A percentile compares a stretch with the other conserved stretches of the same genome.
These are phyloP conservation scores for Tillus elongatus DNA, from an alignment of 2,888 invertebrate species.

Conservation along the genomic window DNA sequence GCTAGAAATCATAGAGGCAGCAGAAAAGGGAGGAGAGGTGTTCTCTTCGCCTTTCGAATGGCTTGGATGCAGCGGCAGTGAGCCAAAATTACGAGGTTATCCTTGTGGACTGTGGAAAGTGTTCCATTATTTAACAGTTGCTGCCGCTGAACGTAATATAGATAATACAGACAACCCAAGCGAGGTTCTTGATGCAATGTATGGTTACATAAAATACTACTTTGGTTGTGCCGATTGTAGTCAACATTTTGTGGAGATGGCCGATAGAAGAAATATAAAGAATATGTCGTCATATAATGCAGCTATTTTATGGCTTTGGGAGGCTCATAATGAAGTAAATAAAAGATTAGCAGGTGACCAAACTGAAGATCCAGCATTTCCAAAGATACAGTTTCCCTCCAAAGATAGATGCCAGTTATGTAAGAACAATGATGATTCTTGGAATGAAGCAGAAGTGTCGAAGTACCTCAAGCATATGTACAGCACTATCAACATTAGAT, in stretches of 20 bases:
- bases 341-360: conserved; percentile 71
- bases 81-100: conserved; percentile 68
- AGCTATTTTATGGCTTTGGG: conserved; percentile 87
- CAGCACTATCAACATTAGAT: conserved; percentile 41
- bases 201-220: conserved; percentile 82
- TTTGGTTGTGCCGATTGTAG: conserved; percentile 91
- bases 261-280: conserved; percentile 57
- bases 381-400: conserved; percentile 84
- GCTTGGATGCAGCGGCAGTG: conserved; percentile 76
- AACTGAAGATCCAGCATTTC: conserved; percentile 84
- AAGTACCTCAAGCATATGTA: conserved; percentile 54
- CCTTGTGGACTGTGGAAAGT: conserved; percentile 93
- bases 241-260: conserved; percentile 82
- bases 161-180: conserved; percentile 45
- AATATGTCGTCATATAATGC: conserved; percentile 63
- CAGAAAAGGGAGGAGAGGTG: conserved; percentile 50
- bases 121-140: conserved; percentile 86
- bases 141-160: conserved; percentile 46
- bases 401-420: conserved; percentile 59
- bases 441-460: conserved; percentile 56
- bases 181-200: conserved; percentile 71
- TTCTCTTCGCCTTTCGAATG: conserved; percentile 52
- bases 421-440: conserved; percentile 44
- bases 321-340: conserved; percentile 89
- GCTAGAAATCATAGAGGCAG: conserved; percentile 44